Conservation (phyloP, 2,797 vertebrate genomes). For the Peromyscus aztecus region DNA sequence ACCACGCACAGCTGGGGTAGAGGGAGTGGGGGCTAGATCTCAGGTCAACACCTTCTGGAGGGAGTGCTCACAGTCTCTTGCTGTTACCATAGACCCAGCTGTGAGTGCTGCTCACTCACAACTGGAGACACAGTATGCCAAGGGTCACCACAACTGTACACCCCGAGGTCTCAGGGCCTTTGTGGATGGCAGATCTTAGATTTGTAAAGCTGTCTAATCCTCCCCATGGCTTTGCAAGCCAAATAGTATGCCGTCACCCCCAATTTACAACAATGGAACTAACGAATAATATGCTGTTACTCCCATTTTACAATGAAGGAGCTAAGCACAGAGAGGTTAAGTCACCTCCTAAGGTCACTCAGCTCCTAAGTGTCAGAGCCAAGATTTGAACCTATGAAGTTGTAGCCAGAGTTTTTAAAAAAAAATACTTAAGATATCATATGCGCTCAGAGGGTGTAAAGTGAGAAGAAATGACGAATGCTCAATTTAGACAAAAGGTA, state of each 20-base stretch:
- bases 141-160: not conserved
- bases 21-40: not conserved
- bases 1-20: not conserved
- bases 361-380: not conserved
- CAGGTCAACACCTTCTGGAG: not conserved
- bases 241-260: not conserved
- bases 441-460: not conserved
- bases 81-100: not conserved
- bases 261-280: not conserved
- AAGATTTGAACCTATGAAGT: not conserved
- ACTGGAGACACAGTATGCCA: not conserved
- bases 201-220: not conserved
- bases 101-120: not conserved
- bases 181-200: not conserved
- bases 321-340: not conserved
- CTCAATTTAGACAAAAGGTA: not conserved
- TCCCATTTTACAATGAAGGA: not conserved
- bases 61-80: not conserved
- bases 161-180: not conserved
- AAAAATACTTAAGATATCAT: not conserved
- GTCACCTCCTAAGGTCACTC: not conserved
- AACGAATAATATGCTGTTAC: not conserved
- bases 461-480: not conserved
- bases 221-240: not conserved
- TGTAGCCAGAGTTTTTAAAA: not conserved